Evolutionary conservation across 2,113 vertebrate genomes (phyloP).

Genomic region (Cnemophilus loriae): DNA sequence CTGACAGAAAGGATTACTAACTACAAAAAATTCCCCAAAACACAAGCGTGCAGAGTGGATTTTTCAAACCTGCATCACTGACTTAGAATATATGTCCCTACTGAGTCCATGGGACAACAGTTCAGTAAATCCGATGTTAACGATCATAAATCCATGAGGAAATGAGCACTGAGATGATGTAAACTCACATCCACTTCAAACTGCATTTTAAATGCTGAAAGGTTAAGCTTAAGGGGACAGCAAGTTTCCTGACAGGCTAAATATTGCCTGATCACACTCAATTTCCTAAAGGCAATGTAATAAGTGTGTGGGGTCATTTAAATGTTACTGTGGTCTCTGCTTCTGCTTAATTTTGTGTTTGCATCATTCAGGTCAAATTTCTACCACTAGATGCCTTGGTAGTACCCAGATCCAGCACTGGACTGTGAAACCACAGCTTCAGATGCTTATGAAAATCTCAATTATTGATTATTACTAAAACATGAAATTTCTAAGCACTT

Average conservation of each 20-base stretch:
- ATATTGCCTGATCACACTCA: neutral
- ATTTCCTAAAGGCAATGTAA: neutral
- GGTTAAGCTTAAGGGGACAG: neutral
- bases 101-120: neutral
- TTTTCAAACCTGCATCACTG: neutral
- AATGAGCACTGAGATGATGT: neutral
- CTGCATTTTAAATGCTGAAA: neutral
- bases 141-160: neutral
- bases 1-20: neutral
- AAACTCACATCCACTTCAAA: neutral
- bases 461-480: neutral
- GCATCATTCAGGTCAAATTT: neutral
- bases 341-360: neutral
- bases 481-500: neutral
- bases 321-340: neutral
- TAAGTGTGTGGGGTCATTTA: neutral
- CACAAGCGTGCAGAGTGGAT: rapidly evolving
- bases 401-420: neutral
- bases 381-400: neutral
- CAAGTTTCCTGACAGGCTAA: neutral
- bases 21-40: neutral
- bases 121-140: neutral
- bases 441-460: neutral
- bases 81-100: neutral
- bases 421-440: neutral